Evolutionary conservation across 2,113 vertebrate species (phyloP), one percentile per base, ranked within the genome.

Genomic region (Hiodon alosoides): DNA sequence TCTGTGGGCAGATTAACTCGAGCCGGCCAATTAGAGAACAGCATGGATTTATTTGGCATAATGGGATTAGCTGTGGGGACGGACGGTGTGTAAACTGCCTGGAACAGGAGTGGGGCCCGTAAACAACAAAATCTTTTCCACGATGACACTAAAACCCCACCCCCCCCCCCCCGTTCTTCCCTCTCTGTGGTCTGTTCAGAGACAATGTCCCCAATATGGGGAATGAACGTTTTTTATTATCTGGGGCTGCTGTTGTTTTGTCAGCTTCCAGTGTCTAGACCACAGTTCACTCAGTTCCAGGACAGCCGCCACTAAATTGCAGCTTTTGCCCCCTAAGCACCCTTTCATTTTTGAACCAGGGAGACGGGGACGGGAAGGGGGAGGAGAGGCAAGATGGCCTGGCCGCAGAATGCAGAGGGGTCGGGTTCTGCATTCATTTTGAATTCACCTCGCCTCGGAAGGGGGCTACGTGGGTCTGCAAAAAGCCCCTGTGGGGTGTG

Each of bases 181-280:
- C 50, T 2, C 68, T 73, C 69, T 3, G 64, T 74, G 65, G 48
- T 31, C 74, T 17, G 79, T 77, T 13, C 54, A 80, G 75, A 72
- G 83, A 84, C 80, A 80, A 52, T 73, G 67, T 72, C 51, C 51
- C 67, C 1, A 78, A 54, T 72, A 57, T 31, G 0, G 74, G 46
- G 17, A 70, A 77, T 81, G 17, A 31, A 31, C 31, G 0, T 31
- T 31, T 72, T 5, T 79, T 80, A 83, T 87, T 86, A 73, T 87
- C 77, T 86, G 85, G 83, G 80, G 82, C 76, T 87, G 85, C 82
- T 85, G 78, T 78, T 73, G 77, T 70, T 82, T 84, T 82, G 87
- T 84, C 82, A 83, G 83, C 72, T 85, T 84, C 87, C 82, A 77
- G 77, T 89, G 81, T 87, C 87, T 90, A 81, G 72, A 80, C 87